A percentile compares a stretch with the other conserved stretches of the same genome.
phyloP scores from a whole-genome alignment of 2,113 vertebrate genomes.

The Leptobrachium leishanense region DNA sequence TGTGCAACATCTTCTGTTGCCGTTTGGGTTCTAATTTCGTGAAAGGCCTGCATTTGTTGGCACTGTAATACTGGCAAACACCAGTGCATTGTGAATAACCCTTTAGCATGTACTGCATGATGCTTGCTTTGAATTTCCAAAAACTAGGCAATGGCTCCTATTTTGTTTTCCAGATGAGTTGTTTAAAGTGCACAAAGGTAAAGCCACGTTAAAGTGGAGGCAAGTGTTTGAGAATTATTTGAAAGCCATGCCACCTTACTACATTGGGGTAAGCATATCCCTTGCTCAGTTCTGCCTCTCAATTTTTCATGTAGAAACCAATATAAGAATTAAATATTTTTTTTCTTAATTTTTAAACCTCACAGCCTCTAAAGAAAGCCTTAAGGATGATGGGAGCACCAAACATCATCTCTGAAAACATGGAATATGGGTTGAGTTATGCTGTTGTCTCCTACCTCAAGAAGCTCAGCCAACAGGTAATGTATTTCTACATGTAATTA shows the following conservation, averaged over 20 bases:
- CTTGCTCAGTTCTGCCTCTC: not conserved
- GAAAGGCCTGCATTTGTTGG: no score
- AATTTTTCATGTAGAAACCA: no score
- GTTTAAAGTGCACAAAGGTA: constrained; percentile 97
- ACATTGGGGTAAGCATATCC: constrained; percentile 81
- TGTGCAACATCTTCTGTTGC: no score
- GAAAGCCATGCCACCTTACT: constrained; percentile 97
- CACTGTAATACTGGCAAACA: no score
- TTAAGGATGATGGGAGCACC: constrained; percentile 96
- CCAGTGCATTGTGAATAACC: no score
- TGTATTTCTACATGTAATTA: constrained; percentile 7
- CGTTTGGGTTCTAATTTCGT: no score
- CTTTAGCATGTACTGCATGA: no score
- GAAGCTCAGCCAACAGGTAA: constrained; percentile 97
- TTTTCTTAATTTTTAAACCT: no score
- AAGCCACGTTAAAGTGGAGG: constrained; percentile 92
- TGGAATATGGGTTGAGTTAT: constrained; percentile 97
- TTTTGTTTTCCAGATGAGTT: constrained; percentile 81
- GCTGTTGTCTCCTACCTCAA: constrained; percentile 97
- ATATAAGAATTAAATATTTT: no score
- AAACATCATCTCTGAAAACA: constrained; percentile 92
- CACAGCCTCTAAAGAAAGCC: constrained; percentile 90
- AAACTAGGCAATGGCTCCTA: not conserved
- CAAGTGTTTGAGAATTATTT: constrained; percentile 97
- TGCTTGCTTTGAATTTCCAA: no score